Base-by-base conservation (phyloP, 2,888 invertebrate genomes). In the Osmoderma eremita region DNA sequence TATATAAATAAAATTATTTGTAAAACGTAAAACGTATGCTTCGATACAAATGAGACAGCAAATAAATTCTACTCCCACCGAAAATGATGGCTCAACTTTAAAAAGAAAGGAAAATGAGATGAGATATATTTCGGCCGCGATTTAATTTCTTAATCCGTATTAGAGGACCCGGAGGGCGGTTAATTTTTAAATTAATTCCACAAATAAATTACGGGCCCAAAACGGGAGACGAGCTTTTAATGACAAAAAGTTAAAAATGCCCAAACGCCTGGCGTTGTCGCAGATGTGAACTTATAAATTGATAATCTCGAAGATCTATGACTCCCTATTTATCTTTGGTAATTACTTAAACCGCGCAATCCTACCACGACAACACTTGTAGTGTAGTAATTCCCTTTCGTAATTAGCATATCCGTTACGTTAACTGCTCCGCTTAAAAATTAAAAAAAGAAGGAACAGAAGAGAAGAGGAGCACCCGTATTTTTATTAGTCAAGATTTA, bases 241-340 rank as follows among this genome's bases (percentile, higher is more conserved):
- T 81, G 81, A 80, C 81, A 80, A 81, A 80, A 81, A 80, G 80
- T 80, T 80, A 79, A 80, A 69, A 67, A 71, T 61, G 69, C 63
- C 69, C 72, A 80, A 53, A 8, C 53, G 3, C 53, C 5, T 6
- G 17, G 22, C 24, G 80, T 80, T 81, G 80, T 81, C 81, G 76
- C 81, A 81, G 81, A 81, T 81, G 80, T 76, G 79, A 75, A 78
- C 75, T 78, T 75, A 79, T 78, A 80, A 79, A 80, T 79, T 80
- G 79, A 79, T 81, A 80, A 81, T 81, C 80, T 77, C 76, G 75
- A 79, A 80, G 80, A 81, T 80, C 77, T 79, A 81, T 78, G 74
- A 76, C 78, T 73, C 76, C 58, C 79, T 78, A 78, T 79, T 79
- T 77, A 79, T 77, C 76, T 66, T 67, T 67, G 50, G 74, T 73